phyloP scores from a whole-genome alignment of 2,113 vertebrate species.

The Platanista minor region DNA sequence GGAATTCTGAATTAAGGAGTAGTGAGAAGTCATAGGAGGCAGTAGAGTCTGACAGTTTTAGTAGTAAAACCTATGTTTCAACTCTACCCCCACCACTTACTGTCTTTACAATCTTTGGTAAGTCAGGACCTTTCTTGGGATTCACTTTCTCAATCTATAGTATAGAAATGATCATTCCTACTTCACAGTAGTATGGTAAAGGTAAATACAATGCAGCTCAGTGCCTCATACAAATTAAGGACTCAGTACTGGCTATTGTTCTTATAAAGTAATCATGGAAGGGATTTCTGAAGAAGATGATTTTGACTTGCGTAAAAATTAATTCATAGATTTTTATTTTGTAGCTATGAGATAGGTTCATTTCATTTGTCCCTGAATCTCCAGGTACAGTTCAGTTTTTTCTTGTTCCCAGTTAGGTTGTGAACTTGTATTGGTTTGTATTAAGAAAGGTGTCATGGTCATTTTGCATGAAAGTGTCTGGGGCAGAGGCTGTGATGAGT shows the following conservation, averaged over 20 bases:
- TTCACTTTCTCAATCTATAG: neutral
- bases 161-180: neutral
- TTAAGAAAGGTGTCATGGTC: neutral
- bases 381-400: neutral
- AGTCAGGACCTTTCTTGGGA: neutral
- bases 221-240: neutral
- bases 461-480: neutral
- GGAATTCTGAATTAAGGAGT: neutral
- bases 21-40: neutral
- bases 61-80: neutral
- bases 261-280: neutral
- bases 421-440: neutral
- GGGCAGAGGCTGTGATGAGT: neutral
- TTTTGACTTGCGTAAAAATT: constrained; percentile 9
- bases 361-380: neutral
- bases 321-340: neutral
- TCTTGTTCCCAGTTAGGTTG: neutral
- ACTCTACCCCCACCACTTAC: neutral
- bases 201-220: neutral
- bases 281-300: neutral
- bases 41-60: neutral
- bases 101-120: neutral
- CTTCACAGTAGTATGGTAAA: neutral
- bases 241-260: neutral
- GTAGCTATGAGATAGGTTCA: neutral